Evolutionary conservation across 1,140 invertebrate genomes (phyloP), one percentile per base, ranked within the genome.

Genomic region (Daktulosphaira vitifoliae): DNA sequence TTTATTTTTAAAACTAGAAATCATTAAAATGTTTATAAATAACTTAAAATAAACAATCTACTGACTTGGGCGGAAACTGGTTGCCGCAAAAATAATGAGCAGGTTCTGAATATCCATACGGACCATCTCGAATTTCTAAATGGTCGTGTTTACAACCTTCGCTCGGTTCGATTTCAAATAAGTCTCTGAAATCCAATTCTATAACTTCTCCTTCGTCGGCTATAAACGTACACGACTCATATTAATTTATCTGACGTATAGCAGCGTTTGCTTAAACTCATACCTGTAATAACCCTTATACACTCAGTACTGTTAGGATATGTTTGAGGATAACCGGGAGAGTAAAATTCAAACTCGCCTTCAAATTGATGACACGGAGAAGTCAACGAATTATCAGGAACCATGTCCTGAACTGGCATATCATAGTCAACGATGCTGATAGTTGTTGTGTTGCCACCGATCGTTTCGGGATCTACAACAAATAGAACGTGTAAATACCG

Each of bases 71-170:
- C 7, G 91, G 90, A 72, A 89, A 90, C 6, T 81, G 78, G 18
- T 80, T 79, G 37, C 89, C 90, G 71, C 91, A 94, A 71, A 79
- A 89, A 68, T 78, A 80, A 0, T 82, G 82, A 25, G 82, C 73
- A 8, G 80, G 75, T 37, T 78, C 79, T n/a, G 87, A 88, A 75
- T 87, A 92, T 0, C 89, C 90, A 70, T 90, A 84, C n/a, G 83
- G 82, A 0, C 91, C 91, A 71, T 93, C 89, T 23, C 89, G 79
- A 22, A 91, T 81, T 74, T 92, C 89, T 39, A 93, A 76, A 75
- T 80, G 90, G 76, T 94, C 90, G 76, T 87, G 90, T 74, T 82
- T 80, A 74, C 90, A 94, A 38, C 82, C 79, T 15, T 82, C 75
- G 29, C 82, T 83, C 22, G 81, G 79, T 74, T 94, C 90, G 62